phyloP scores from a whole-genome alignment of 1,140 invertebrate species.

The Leptopilina boulardi region DNA sequence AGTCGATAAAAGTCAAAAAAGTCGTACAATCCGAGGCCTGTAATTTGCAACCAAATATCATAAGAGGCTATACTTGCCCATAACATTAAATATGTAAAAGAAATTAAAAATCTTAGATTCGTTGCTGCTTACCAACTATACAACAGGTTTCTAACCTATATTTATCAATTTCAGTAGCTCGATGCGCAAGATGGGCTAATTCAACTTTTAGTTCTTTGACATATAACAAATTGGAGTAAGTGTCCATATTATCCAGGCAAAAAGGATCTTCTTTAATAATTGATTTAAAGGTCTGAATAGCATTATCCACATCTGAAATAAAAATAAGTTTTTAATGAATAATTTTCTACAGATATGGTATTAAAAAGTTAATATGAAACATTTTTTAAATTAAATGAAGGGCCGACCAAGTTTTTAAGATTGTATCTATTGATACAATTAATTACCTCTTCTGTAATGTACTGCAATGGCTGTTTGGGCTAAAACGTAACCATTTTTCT shows the following conservation, averaged over 20 bases:
- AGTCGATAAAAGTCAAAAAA: too few species aligned
- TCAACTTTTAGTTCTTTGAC: constrained; percentile 95
- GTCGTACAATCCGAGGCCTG: too few species aligned
- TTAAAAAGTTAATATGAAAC: constrained; percentile 3
- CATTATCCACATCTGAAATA: constrained; percentile 90
- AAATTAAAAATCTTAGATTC: too few species aligned
- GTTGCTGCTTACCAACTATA: constrained; percentile 91
- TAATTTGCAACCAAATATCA: too few species aligned
- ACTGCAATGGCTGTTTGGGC: constrained; percentile 94
- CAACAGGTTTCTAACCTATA: constrained; percentile 98
- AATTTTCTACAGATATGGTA: constrained; percentile 20
- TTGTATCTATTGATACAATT: constrained; percentile 40
- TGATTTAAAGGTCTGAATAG: constrained; percentile 88
- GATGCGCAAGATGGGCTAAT: constrained; percentile 94
- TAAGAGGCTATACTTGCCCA: too few species aligned
- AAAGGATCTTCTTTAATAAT: constrained; percentile 93
- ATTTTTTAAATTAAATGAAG: not conserved
- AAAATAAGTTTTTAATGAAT: constrained; percentile 41
- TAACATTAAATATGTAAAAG: too few species aligned
- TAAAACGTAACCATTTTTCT: constrained; percentile 91
- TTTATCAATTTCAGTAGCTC: constrained; percentile 95
- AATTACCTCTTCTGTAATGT: constrained; percentile 91
- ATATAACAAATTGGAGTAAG: constrained; percentile 97
- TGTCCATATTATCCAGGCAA: constrained; percentile 96
- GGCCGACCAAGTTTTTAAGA: too few species aligned